These are phyloP conservation scores for Drosophila chauvacae DNA, from an alignment of 1,140 invertebrate species.

Conservation along the genomic window DNA sequence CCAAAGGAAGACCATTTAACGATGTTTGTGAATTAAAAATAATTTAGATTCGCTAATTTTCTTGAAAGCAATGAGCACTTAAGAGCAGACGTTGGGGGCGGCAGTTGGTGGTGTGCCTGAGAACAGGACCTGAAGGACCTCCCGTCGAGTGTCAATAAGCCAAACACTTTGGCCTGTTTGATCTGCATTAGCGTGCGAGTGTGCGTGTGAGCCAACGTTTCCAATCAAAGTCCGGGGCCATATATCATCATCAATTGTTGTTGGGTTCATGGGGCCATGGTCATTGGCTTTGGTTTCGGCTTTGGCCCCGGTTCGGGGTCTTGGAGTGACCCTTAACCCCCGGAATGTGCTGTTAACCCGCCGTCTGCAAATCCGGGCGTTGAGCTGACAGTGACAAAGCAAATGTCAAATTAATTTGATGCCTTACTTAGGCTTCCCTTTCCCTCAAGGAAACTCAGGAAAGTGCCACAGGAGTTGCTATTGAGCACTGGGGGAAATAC, in stretches of 20 bases:
- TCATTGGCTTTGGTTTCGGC: conserved; percentile 14
- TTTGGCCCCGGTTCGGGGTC: background rate
- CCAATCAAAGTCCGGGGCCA: conserved; percentile 40
- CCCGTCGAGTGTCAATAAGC: conserved; percentile 63
- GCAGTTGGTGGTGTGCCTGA: background rate
- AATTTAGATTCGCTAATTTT: conserved; percentile 50
- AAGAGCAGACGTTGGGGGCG: background rate
- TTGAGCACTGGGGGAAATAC: background rate
- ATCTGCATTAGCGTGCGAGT: conserved; percentile 32
- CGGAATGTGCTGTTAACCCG: conserved; percentile 33
- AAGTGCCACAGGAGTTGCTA: conserved; percentile 6
- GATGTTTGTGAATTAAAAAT: conserved; percentile 38
- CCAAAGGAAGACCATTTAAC: conserved; percentile 15
- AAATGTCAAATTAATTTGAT: conserved; percentile 81
- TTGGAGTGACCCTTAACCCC: conserved; percentile 8
- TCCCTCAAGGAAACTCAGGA: conserved; percentile 12
- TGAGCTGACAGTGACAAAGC: conserved; percentile 72
- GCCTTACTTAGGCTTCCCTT: conserved; percentile 52
- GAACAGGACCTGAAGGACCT: conserved; percentile 4
- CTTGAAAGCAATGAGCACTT: conserved; percentile 49
- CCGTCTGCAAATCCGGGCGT: conserved; percentile 47
- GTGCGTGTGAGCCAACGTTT: conserved; percentile 30
- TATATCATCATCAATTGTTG: conserved; percentile 72
- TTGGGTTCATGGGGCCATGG: conserved; percentile 35
- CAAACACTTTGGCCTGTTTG: conserved; percentile 48